Evolutionary conservation across 2,113 vertebrate genomes (phyloP), one percentile per base, ranked within the genome.

Genomic region (Steatornis caripensis): DNA sequence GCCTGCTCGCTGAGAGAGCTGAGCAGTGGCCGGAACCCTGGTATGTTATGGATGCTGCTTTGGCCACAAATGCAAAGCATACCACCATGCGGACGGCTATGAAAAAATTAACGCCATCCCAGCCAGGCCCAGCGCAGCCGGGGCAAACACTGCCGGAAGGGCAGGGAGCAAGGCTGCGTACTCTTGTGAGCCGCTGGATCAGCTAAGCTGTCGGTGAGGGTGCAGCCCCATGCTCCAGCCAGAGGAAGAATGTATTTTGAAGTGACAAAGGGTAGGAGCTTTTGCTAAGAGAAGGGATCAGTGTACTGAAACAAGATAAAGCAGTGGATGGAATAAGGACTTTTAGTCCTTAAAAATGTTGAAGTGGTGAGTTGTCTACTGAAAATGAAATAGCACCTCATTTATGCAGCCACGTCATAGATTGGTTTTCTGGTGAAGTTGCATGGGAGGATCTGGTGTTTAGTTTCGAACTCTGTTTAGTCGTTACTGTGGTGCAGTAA

Each of bases 181-280:
- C 15, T 13, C 17, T 19, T 26, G 8, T 26, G 41, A 34, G 41
- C 55, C 27, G 2, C 7, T 27, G 5, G 13, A 1, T 24, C 27
- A 17, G 43, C 27, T 20, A 6, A 27, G 9, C 46, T 3, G 1
- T 8, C 26, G 22, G 32, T 10, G 12, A 54, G 14, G 1, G 32
- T 49, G 54, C 53, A 20, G 37, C 19, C 39, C 0, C 4, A 1
- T 43, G 8, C 13, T 46, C 6, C 1, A 0, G 5, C 11, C 18
- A 15, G n/a, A 43, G 74, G 10, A 22, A 16, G 5, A 45, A 30
- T 10, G 21, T 23, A 4, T 51, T 49, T 32, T 10, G n/a, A 57
- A 24, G 22, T 69, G 72, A 66, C 51, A n/a, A 61, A 39, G 53
- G 10, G 49, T 15, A 15, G 49, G 49, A 81, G 19, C 26, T 36